These are phyloP conservation scores for Vanessa atalanta DNA, from an alignment of 1,140 invertebrate species.

Conservation along the genomic window DNA sequence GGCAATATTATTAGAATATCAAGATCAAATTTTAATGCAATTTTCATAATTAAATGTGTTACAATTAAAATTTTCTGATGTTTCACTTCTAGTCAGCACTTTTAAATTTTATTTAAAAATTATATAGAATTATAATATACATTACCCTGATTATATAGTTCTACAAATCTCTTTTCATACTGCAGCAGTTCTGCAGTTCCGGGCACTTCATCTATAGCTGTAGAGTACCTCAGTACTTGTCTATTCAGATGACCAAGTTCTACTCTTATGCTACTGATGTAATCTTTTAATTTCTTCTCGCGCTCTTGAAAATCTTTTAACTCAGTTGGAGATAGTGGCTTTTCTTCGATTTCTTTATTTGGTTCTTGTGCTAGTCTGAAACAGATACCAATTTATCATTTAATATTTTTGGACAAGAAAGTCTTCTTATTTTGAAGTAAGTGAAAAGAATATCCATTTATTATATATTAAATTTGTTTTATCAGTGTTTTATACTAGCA, in stretches of 20 bases:
- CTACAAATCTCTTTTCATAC: slow-evolving; percentile 97
- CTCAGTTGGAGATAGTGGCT: slow-evolving; percentile 63
- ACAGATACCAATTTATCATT: slow-evolving; percentile 29
- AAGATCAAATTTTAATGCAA: too few relatives aligned
- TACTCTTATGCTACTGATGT: slow-evolving; percentile 75
- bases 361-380: slow-evolving; percentile 58
- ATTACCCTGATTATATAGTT: slow-evolving; percentile 96
- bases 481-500: too few relatives aligned
- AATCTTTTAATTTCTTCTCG: slow-evolving; percentile 81
- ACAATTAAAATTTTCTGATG: too few relatives aligned
- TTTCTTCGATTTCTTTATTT: slow-evolving; percentile 54
- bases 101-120: too few relatives aligned
- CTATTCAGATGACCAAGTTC: slow-evolving; percentile 91
- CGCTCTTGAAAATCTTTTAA: slow-evolving; percentile 82
- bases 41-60: too few relatives aligned
- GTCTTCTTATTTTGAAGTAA: not conserved
- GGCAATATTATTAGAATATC: too few relatives aligned
- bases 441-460: too few relatives aligned
- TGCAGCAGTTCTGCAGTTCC: slow-evolving; percentile 95
- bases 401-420: not conserved
- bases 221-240: slow-evolving; percentile 87
- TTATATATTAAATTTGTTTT: too few relatives aligned
- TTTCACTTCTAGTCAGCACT: too few relatives aligned
- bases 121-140: not conserved
- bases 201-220: slow-evolving; percentile 95